Evolutionary conservation across 2,797 vertebrate species (phyloP).

Genomic region (Aratinga solstitialis): DNA sequence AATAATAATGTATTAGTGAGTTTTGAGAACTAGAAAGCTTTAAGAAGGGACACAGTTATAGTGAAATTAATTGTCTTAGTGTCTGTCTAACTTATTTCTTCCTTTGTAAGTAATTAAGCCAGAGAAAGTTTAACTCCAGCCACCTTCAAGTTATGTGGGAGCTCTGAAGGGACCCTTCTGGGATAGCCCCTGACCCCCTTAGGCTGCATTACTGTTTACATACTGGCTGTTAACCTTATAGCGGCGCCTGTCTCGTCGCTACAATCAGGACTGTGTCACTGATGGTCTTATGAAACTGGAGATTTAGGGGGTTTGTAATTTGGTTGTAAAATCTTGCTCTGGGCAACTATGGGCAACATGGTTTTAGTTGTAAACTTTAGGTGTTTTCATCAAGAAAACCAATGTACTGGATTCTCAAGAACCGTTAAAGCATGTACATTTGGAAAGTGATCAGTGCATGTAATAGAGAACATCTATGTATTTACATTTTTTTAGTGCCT

Average conservation of each 20-base stretch:
- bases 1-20: neutral
- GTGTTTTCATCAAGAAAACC: neutral
- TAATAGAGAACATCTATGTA: neutral
- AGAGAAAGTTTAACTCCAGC: neutral
- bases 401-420: neutral
- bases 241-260: constrained; percentile 45
- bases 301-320: constrained; percentile 43
- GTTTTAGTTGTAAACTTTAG: neutral
- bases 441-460: neutral
- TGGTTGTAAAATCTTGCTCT: constrained; percentile 53
- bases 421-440: neutral
- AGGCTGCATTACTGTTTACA: constrained; percentile 32
- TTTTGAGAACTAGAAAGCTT: neutral
- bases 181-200: neutral
- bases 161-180: constrained; percentile 6
- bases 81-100: neutral
- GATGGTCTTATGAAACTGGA: constrained; percentile 52
- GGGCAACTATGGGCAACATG: neutral
- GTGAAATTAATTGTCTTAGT: neutral
- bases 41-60: neutral
- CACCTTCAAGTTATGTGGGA: neutral
- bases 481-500: neutral
- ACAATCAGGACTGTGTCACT: constrained; percentile 11
- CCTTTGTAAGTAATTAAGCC: neutral
- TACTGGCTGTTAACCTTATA: constrained; percentile 57